Conservation (phyloP, 2,113 vertebrate genomes). For the Elgaria multicarinata region DNA sequence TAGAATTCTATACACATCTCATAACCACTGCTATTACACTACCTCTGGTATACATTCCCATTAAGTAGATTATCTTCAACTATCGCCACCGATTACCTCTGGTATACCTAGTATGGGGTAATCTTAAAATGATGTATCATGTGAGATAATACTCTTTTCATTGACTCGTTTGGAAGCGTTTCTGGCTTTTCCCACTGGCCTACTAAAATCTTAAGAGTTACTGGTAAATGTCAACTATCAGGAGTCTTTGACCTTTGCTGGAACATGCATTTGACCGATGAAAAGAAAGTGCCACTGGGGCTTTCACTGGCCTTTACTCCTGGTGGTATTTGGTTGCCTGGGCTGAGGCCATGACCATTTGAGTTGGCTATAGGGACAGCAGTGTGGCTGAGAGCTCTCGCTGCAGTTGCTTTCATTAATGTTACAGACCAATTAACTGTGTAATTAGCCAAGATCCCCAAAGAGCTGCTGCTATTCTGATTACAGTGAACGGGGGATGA, state of each 20-base stretch:
- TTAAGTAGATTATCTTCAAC: neutral
- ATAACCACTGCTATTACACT: neutral
- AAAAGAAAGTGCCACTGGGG: neutral
- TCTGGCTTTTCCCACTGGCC: neutral
- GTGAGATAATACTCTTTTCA: neutral
- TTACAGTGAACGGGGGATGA: conserved; percentile 52
- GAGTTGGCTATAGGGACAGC: neutral
- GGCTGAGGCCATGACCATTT: neutral
- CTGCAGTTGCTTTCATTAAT: conserved; percentile 29
- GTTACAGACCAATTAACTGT: conserved; percentile 60
- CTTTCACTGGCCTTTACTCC: neutral
- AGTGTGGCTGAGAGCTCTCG: conserved; percentile 4
- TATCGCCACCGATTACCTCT: neutral
- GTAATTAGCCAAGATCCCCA: conserved; percentile 58
- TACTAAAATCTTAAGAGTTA: neutral
- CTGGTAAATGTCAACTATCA: neutral
- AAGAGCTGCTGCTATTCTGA: conserved; percentile 55
- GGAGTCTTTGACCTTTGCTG: neutral
- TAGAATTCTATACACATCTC: neutral
- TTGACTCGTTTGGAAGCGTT: neutral
- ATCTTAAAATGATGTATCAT: neutral
- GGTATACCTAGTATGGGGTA: neutral
- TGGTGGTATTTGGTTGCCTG: neutral
- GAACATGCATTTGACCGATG: neutral
- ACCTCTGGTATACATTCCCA: neutral